Conservation (phyloP, 2,888 invertebrate species). For the Aphodius sticticus region DNA sequence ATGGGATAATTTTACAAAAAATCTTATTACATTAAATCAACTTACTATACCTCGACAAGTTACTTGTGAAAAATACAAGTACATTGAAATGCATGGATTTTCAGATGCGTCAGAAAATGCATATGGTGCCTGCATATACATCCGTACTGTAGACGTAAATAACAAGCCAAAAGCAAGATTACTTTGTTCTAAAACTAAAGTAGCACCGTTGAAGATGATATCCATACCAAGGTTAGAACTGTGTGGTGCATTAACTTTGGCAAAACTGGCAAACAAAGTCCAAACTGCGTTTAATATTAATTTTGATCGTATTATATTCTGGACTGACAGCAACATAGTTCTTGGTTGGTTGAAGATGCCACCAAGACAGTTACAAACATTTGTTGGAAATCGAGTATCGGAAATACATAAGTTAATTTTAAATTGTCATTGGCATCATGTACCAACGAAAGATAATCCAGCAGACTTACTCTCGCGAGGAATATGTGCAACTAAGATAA, state of each 20-base stretch:
- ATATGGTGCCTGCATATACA: no score
- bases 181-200: no score
- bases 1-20: conserved; percentile 24
- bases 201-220: no score
- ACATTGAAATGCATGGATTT: conserved; percentile 42
- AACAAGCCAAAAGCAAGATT: no score
- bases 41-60: conserved; percentile 9
- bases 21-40: conserved; percentile 31
- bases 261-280: background rate
- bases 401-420: background rate
- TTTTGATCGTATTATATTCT: background rate
- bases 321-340: background rate
- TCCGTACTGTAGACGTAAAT: no score
- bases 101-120: conserved; percentile 36
- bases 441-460: no score
- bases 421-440: no score
- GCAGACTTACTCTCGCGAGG: no score
- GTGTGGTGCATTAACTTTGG: background rate
- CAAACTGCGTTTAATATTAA: conserved; percentile 5
- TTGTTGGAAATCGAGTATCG: background rate
- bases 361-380: background rate
- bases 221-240: no score
- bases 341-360: background rate
- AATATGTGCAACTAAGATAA: no score
- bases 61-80: background rate